phyloP scores from a whole-genome alignment of 1,140 invertebrate genomes.

The Leptopilina clavipes region DNA sequence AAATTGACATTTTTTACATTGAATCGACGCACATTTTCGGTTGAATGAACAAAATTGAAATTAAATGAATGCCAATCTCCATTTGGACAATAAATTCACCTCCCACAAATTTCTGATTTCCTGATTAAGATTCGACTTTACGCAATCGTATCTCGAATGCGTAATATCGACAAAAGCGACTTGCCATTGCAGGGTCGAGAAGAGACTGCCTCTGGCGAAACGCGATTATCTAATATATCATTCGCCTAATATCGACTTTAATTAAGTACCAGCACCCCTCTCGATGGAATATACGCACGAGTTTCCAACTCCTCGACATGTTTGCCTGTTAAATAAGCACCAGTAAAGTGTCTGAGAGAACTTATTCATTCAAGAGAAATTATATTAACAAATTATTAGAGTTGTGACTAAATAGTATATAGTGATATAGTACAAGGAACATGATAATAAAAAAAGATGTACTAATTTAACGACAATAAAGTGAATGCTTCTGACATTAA shows the following conservation, averaged over 20 bases:
- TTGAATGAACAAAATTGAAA: background rate
- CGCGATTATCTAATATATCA: slow-evolving; percentile 14
- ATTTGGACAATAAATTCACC: background rate
- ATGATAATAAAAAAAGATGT: background rate
- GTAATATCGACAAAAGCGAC: slow-evolving; percentile 50
- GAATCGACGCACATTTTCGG: no score
- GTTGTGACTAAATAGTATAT: background rate
- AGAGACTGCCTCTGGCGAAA: background rate
- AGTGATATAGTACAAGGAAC: background rate
- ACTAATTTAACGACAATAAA: slow-evolving; percentile 34
- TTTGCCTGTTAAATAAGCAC: slow-evolving; percentile 61
- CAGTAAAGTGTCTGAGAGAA: slow-evolving; percentile 65
- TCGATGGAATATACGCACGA: background rate
- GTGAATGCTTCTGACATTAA: slow-evolving; percentile 42
- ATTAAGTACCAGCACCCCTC: background rate
- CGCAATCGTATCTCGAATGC: slow-evolving; percentile 65
- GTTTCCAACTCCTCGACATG: slow-evolving; percentile 43
- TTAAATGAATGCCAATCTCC: slow-evolving; percentile 6
- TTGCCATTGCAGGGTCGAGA: slow-evolving; percentile 35
- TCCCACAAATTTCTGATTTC: slow-evolving; percentile 52
- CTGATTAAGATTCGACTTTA: slow-evolving; percentile 68
- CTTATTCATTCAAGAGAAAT: slow-evolving; percentile 37
- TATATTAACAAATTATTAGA: background rate
- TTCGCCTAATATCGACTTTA: slow-evolving; percentile 35
- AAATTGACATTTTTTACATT: no score